Conservation (phyloP, 2,113 vertebrate species). For the Scolopax mira region DNA sequence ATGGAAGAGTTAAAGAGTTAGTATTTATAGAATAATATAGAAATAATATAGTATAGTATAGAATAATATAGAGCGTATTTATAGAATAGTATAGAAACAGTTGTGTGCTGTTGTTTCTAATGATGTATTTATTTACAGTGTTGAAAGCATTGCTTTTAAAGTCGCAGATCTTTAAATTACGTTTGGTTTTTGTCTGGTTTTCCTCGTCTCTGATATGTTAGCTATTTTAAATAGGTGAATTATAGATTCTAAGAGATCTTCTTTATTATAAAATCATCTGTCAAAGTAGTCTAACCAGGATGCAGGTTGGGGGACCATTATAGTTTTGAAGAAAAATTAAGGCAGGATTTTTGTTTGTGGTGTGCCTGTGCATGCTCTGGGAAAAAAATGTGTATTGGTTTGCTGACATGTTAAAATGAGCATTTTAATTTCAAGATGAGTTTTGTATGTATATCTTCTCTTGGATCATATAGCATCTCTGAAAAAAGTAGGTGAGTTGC, state of each 20-base stretch:
- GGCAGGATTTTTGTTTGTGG: background rate
- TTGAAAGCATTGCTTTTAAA: background rate
- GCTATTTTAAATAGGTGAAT: background rate
- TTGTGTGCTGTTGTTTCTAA: background rate
- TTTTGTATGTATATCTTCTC: background rate
- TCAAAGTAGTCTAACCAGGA: background rate
- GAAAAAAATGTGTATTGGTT: background rate
- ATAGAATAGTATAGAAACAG: background rate
- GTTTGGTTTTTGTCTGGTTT: background rate
- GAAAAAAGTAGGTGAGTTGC: background rate
- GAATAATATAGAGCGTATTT: no score
- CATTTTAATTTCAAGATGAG: background rate
- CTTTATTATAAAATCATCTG: background rate
- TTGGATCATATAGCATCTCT: background rate
- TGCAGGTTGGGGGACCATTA: background rate
- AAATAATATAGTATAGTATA: no score
- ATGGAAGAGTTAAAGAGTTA: background rate
- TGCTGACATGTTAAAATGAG: background rate
- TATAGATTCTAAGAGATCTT: background rate
- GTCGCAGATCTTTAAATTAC: background rate
- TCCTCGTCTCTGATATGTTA: background rate
- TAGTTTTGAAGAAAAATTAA: background rate
- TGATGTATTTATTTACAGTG: background rate
- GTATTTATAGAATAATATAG: background rate
- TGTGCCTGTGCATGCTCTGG: accelerated